Base-by-base conservation (phyloP, 2,888 invertebrate species). In the Eremobia ochroleuca region DNA sequence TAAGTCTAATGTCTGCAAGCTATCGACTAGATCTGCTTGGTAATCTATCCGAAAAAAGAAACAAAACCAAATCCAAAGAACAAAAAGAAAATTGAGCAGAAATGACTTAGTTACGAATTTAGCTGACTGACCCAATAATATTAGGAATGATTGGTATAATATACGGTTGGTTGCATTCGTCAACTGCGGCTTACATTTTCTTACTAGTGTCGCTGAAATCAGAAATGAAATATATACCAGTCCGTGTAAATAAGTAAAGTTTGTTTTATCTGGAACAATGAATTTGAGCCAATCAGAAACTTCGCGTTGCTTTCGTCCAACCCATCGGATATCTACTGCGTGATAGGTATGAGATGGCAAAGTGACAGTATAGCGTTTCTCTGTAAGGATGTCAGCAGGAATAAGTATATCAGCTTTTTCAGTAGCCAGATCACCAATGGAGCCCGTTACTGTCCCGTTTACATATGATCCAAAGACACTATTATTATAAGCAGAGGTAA, bases 51-150 rank as follows among this genome's bases (percentile, higher is more conserved):
- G 92, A n/a, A 94, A 85, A 34, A 95, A 81, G 34, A 94, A 88
- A 75, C 93, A 93, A 83, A 91, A 94, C 94, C 94, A 95, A 82
- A 95, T 88, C 95, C 95, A 95, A 28, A 93, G 72, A 3, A 91
- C 76, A 74, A 92, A 93, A 9, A 94, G 83, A 71, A 65, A 86
- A 75, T 95, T 95, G 6, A 91, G 77, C 0, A 93, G 69, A 77
- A 87, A 88, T 34, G 91, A 91, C 55, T 90, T 90, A 0, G 93
- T 92, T 71, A 88, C 81, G 67, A 93, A 92, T 25, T 88, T 90
- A 0, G 90, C 87, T 67, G 83, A 85, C 82, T 94, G 93, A 0
- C 95, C 94, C n/a, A 95, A 81, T 79, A 94, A 92, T 77, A 94
- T 85, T 25, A 88, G 88, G 25, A 92, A 91, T 11, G 92, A 86